Evolutionary conservation across 1,140 invertebrate species (phyloP).

Genomic region (Bombus superbus): DNA sequence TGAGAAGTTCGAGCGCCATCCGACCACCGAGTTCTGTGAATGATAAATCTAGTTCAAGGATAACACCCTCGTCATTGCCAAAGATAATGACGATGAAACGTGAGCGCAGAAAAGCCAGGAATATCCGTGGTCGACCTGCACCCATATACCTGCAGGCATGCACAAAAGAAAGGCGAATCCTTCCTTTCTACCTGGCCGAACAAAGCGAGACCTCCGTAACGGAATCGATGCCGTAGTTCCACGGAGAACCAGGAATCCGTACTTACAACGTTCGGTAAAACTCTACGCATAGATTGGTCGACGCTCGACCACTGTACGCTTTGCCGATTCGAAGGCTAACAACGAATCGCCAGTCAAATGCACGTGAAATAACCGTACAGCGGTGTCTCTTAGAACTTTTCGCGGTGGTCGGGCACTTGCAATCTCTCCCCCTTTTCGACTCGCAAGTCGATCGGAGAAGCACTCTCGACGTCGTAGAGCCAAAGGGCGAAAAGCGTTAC

Average conservation of each 20-base stretch:
- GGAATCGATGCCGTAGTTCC: conserved; percentile 62
- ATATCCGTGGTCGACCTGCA: conserved; percentile 55
- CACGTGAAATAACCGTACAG: conserved; percentile 5
- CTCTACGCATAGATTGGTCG: not conserved
- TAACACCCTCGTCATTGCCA: conserved; percentile 69
- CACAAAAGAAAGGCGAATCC: conserved; percentile 63
- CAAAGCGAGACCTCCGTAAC: conserved; percentile 69
- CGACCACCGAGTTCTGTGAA: conserved; percentile 41
- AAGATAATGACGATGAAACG: conserved; percentile 67
- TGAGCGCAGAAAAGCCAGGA: conserved; percentile 60
- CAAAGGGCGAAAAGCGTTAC: conserved; percentile 37
- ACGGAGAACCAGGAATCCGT: conserved; percentile 8
- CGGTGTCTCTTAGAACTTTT: conserved; percentile 31
- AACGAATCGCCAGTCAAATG: conserved; percentile 46
- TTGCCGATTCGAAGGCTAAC: conserved; percentile 38
- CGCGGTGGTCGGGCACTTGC: conserved; percentile 10
- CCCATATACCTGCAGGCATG: conserved; percentile 65
- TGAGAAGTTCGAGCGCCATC: conserved; percentile 23
- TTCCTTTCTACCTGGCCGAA: conserved; percentile 66
- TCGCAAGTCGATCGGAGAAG: conserved; percentile 41
- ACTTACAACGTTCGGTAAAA: not conserved
- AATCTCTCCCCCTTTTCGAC: conserved; percentile 31
- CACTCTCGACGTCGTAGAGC: conserved; percentile 10
- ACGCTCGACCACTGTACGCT: not conserved
- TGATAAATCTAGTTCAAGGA: conserved; percentile 71